These are phyloP conservation scores for Dryadula phaetusa DNA, from an alignment of 2,888 invertebrate genomes.

Conservation along the genomic window DNA sequence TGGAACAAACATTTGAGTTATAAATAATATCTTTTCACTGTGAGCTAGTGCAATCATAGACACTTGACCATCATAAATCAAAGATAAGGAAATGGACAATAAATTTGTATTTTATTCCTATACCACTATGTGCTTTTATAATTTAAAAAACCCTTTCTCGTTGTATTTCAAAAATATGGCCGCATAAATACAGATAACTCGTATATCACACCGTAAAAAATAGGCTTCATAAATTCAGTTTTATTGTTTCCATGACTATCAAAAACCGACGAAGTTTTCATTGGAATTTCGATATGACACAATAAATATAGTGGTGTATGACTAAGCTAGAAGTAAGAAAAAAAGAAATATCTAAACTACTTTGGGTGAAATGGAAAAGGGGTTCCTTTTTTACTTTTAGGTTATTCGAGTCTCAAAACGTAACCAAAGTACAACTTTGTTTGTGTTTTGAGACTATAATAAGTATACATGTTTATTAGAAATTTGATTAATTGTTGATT, in stretches of 20 bases:
- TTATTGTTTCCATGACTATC: slow-evolving; percentile 29
- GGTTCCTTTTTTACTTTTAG: no score
- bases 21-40: neutral
- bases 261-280: slow-evolving; percentile 20
- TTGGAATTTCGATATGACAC: slow-evolving; percentile 3
- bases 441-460: no score
- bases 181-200: slow-evolving; percentile 28
- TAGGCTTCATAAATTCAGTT: slow-evolving; percentile 31
- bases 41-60: neutral
- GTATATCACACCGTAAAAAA: slow-evolving; percentile 27
- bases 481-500: no score
- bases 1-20: no score
- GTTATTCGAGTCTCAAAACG: no score
- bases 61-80: neutral
- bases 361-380: no score
- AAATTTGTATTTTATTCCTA: slow-evolving; percentile 1
- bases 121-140: neutral
- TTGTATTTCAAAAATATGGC: slow-evolving; percentile 28
- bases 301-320: neutral
- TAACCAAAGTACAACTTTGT: no score
- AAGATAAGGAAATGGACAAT: neutral
- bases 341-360: no score
- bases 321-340: neutral
- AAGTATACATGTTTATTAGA: no score
- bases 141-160: neutral